Evolutionary conservation across 2,797 vertebrate species (phyloP), one percentile per base, ranked within the genome.

Genomic region (Myoxocephalus aenaeus): DNA sequence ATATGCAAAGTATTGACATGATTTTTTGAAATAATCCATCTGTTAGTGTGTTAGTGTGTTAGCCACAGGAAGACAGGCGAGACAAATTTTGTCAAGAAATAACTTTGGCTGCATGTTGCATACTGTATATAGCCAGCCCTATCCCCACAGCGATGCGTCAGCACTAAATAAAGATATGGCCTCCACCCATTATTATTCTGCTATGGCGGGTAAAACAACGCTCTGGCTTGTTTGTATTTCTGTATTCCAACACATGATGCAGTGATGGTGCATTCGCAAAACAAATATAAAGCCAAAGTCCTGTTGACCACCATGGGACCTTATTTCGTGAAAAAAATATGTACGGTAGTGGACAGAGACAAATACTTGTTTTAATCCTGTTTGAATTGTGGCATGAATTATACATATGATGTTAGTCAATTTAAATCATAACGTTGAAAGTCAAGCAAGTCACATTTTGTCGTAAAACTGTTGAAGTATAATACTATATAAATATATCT

Each of bases 1-100:
- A 75, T 25, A 32, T 48, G 20, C 12, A 25, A 27, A 40, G 69
- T 51, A 68, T 77, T 58, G 22, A 58, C 66, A 40, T 18, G 1
- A 72, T 20, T 63, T 40, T 3, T 8, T 27, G 11, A 53, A 42
- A 40, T 54, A 7, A 29, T 8, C 25, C 5, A 51, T 61, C 13
- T 54, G 53, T 27, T 46, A 14, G 59, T 17, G 12, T 40, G 10
- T 80, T 61, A n/a, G 25, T 27, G 25, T 27, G 25, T 29, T 38
- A 11, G 48, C 18, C 1, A 11, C n/a, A n/a, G n/a, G n/a, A n/a
- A n/a, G n/a, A 56, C 48, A 51, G 42, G 3, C n/a, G 34, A 53
- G 4, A 3, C 20, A 46, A 25, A 70, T 57, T 34, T 9, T 32
- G n/a, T 18, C 1, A 17, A 20, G 5, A 36, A 27, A 38, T 40